These are phyloP conservation scores for Aradophagus sp. DNA, from an alignment of 1,140 invertebrate species.

Conservation along the genomic window DNA sequence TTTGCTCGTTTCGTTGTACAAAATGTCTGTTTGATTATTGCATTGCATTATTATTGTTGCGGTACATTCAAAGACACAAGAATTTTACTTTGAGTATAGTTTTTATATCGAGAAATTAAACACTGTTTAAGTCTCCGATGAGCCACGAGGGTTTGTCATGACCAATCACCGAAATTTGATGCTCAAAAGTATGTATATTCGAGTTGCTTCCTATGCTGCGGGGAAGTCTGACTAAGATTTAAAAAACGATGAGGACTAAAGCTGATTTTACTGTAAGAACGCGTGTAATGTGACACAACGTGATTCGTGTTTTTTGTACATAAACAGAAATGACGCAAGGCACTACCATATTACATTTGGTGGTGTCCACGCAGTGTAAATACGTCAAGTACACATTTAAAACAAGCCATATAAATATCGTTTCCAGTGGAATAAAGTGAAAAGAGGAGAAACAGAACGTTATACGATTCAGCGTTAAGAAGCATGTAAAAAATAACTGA, in stretches of 20 bases:
- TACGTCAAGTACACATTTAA: constrained; percentile 41
- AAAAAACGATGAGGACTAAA: constrained; percentile 16
- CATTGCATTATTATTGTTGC: too few relatives aligned
- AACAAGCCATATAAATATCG: constrained; percentile 62
- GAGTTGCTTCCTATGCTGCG: constrained; percentile 16
- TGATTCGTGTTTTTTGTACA: constrained; percentile 45
- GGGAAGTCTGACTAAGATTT: constrained; percentile 17
- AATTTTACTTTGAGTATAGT: too few relatives aligned
- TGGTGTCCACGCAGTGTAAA: constrained; percentile 54
- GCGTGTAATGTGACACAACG: constrained; percentile 10
- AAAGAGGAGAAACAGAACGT: constrained; percentile 38
- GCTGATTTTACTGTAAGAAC: constrained; percentile 11
- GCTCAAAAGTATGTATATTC: constrained; percentile 47
- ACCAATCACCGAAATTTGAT: constrained; percentile 42
- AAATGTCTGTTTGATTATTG: too few relatives aligned
- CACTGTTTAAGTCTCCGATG: constrained; percentile 10
- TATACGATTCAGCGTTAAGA: constrained; percentile 45
- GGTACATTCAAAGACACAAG: too few relatives aligned
- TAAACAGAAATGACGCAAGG: constrained; percentile 28
- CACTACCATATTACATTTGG: constrained; percentile 28
- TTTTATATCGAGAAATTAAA: too few relatives aligned
- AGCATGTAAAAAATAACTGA: too few relatives aligned
- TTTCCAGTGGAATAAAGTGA: too few relatives aligned
- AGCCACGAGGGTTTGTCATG: constrained; percentile 7
- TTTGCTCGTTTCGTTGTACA: too few relatives aligned